Percentiles rank a stretch among this genome's conserved stretches.
These are phyloP conservation scores for Aphelinus certus DNA, from an alignment of 1,140 invertebrate species.

Conservation along the genomic window DNA sequence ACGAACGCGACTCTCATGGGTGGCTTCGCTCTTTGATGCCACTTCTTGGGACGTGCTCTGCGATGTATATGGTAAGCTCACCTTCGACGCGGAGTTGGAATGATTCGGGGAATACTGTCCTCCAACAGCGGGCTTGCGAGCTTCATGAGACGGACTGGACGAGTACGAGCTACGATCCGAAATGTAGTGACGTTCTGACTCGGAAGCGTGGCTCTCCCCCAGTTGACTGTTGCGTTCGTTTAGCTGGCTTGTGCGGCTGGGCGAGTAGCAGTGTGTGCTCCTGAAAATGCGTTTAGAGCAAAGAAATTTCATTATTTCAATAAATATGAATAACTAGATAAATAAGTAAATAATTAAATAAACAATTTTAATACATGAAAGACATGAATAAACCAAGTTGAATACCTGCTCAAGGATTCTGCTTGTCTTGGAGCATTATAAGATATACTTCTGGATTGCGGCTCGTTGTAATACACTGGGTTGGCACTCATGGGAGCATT, in stretches of 20 bases:
- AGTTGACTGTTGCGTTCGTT: constrained; percentile 53
- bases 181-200: not conserved
- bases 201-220: constrained; percentile 47
- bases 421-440: constrained; percentile 45
- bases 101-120: constrained; percentile 3
- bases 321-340: no score
- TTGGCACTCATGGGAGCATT: constrained; percentile 42
- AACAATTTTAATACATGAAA: not conserved
- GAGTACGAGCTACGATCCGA: constrained; percentile 26
- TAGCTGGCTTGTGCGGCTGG: constrained; percentile 49
- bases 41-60: constrained; percentile 14
- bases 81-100: not conserved
- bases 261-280: constrained; percentile 52
- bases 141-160: constrained; percentile 18
- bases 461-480: constrained; percentile 42
- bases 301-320: not conserved
- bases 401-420: constrained; percentile 43
- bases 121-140: constrained; percentile 6
- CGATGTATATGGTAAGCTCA: constrained; percentile 1
- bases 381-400: not conserved
- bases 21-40: constrained; percentile 41
- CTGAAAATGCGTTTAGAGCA: constrained; percentile 39
- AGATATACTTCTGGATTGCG: constrained; percentile 52
- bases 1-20: constrained; percentile 36
- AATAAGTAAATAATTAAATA: not conserved